A percentile compares a stretch with the other conserved stretches of the same genome.
These are phyloP conservation scores for Centropus bengalensis DNA, from an alignment of 2,113 vertebrate species.

Conservation along the genomic window DNA sequence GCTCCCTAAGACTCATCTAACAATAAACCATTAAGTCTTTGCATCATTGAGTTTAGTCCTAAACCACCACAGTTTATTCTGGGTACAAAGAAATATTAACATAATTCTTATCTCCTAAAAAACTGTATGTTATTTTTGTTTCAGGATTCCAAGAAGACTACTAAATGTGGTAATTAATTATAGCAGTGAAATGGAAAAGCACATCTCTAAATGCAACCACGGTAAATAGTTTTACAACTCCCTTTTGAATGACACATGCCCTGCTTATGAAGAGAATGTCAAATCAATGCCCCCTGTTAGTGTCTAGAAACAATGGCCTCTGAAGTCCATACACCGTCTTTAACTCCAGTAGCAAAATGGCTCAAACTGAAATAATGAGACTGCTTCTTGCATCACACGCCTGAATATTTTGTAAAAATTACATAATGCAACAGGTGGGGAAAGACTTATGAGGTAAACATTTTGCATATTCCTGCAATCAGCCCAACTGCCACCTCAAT, in stretches of 20 bases:
- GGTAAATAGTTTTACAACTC: background rate
- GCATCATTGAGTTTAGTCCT: background rate
- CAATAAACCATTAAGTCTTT: background rate
- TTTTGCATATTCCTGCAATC: constrained; percentile 11
- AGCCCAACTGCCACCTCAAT: background rate
- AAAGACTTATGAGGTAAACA: constrained; percentile 18
- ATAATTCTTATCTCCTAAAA: background rate
- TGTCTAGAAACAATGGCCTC: background rate
- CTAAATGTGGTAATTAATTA: background rate
- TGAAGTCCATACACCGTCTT: background rate
- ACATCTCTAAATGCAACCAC: background rate
- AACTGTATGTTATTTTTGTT: background rate
- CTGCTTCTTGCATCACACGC: background rate
- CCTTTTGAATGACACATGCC: background rate
- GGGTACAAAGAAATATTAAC: background rate
- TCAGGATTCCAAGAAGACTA: background rate
- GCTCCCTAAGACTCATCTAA: background rate
- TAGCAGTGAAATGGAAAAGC: background rate
- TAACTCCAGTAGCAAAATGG: constrained; percentile 7
- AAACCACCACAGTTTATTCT: background rate
- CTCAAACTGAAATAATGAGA: constrained; percentile 5
- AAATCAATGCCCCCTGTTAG: background rate
- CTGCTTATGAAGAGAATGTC: background rate
- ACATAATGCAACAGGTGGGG: background rate
- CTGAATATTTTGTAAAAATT: background rate